Conservation (phyloP, 1,140 invertebrate species). For the Condylostylus longicornis region DNA sequence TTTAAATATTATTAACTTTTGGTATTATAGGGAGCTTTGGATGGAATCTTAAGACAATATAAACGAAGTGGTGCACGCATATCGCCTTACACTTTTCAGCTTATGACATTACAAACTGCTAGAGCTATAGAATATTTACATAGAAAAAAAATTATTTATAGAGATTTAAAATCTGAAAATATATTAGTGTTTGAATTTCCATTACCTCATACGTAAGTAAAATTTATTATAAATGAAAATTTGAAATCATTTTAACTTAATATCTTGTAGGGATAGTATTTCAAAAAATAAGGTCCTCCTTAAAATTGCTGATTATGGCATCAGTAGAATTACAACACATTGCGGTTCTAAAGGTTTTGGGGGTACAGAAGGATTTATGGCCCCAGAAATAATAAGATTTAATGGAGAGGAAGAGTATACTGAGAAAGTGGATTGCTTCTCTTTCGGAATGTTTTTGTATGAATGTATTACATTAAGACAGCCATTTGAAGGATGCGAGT, state of each 20-base stretch:
- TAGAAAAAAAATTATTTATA: constrained; percentile 83
- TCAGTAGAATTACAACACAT: constrained; percentile 72
- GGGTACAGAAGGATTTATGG: constrained; percentile 96
- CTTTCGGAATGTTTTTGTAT: constrained; percentile 98
- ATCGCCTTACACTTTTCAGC: constrained; percentile 63
- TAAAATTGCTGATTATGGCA: constrained; percentile 92
- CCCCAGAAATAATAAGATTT: constrained; percentile 93
- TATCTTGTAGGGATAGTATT: constrained; percentile 32
- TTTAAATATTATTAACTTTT: neutral
- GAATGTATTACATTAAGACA: constrained; percentile 85
- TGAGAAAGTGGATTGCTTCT: constrained; percentile 97
- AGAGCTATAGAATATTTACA: constrained; percentile 94
- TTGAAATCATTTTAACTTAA: neutral
- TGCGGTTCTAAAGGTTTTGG: constrained; percentile 95
- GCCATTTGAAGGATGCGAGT: constrained; percentile 89
- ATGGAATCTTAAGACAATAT: constrained; percentile 67
- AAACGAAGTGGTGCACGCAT: constrained; percentile 66
- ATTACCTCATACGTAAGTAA: constrained; percentile 22
- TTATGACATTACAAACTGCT: constrained; percentile 77
- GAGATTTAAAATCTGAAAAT: constrained; percentile 96
- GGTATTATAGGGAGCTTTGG: constrained; percentile 58
- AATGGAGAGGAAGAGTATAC: constrained; percentile 98
- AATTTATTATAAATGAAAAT: neutral
- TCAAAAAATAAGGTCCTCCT: constrained; percentile 60
- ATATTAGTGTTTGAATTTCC: constrained; percentile 93